These are phyloP conservation scores for Rhagologus leucostigma DNA, from an alignment of 2,113 vertebrate genomes.

Conservation along the genomic window DNA sequence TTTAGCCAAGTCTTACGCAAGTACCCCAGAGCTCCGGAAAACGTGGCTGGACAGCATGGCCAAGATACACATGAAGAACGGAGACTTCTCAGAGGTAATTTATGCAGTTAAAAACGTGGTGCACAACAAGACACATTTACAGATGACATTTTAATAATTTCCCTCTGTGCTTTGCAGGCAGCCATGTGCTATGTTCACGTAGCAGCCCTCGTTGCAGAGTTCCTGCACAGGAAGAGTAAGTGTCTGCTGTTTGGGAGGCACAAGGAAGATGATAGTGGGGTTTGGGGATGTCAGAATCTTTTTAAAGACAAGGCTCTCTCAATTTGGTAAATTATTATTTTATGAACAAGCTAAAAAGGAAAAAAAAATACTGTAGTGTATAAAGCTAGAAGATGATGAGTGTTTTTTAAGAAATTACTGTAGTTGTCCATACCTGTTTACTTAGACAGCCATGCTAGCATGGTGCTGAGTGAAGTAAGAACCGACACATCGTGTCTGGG, in stretches of 20 bases:
- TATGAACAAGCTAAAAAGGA: neutral
- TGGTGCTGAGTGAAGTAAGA: neutral
- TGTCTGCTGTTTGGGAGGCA: neutral
- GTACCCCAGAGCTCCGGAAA: constrained; percentile 92
- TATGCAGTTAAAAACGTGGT: neutral
- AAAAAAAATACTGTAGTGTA: neutral
- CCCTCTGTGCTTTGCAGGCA: constrained; percentile 76
- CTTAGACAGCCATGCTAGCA: neutral
- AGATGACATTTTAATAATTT: neutral
- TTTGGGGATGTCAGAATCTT: neutral
- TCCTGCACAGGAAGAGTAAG: constrained; percentile 96
- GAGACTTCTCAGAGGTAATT: constrained; percentile 91
- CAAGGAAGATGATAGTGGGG: neutral
- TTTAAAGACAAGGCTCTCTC: neutral
- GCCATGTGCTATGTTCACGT: constrained; percentile 96
- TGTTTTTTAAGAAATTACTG: neutral
- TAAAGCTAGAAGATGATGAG: neutral
- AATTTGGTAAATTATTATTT: neutral
- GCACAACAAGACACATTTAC: neutral
- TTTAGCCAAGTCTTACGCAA: constrained; percentile 94
- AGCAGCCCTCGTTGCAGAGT: constrained; percentile 92
- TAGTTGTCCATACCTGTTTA: neutral
- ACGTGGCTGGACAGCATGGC: constrained; percentile 99
- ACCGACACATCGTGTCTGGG: neutral
- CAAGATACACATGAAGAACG: constrained; percentile 92